phyloP scores from a whole-genome alignment of 2,888 invertebrate genomes.

The Eristalis tenax region DNA sequence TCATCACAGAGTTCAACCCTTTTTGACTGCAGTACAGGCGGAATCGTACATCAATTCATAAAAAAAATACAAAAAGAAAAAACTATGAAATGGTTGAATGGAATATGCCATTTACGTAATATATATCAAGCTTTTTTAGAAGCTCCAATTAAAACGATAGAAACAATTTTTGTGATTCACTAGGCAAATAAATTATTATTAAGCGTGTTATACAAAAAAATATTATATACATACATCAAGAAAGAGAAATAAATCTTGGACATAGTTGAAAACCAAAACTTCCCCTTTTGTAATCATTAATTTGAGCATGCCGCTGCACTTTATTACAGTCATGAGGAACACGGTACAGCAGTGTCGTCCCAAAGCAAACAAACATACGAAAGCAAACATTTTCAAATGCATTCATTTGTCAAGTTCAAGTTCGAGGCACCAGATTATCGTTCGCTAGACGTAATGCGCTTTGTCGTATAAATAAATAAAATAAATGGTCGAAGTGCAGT shows the following conservation, averaged over 20 bases:
- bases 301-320: not conserved
- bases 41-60: conserved; percentile 5
- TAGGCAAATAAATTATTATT: conserved; percentile 65
- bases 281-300: conserved; percentile 33
- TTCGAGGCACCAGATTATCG: conserved; percentile 74
- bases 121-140: conserved; percentile 70
- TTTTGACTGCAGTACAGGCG: conserved; percentile 26
- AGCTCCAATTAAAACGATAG: conserved; percentile 57
- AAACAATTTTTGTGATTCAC: conserved; percentile 61
- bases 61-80: not conserved
- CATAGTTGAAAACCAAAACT: conserved; percentile 32
- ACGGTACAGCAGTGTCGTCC: not conserved
- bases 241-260: conserved; percentile 51
- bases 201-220: conserved; percentile 52
- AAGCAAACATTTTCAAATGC: conserved; percentile 33
- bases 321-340: not conserved
- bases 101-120: conserved; percentile 17
- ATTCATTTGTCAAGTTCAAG: conserved; percentile 77
- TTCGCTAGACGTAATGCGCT: conserved; percentile 35
- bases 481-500: conserved; percentile 15
- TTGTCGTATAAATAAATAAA: conserved; percentile 55
- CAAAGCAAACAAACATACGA: not conserved
- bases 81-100: conserved; percentile 24
- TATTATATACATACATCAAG: conserved; percentile 31
- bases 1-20: not conserved